These are phyloP conservation scores for Abrostola triplasia DNA, from an alignment of 2,888 invertebrate species.

Conservation along the genomic window DNA sequence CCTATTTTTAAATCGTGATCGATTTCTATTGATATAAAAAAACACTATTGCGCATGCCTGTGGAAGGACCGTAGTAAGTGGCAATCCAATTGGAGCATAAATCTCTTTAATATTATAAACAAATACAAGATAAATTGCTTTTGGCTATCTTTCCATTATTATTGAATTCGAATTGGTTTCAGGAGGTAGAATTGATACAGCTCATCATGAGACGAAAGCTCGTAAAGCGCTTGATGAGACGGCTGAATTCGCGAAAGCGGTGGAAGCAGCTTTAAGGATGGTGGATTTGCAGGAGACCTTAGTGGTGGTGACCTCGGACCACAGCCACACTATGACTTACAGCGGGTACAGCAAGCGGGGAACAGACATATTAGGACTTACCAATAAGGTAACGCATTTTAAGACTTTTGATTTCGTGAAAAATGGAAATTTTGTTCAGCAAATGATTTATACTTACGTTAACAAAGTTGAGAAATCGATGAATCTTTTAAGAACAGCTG, in stretches of 20 bases:
- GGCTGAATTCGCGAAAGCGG: constrained; percentile 92
- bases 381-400: constrained; percentile 68
- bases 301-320: constrained; percentile 94
- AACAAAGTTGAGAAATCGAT: too few relatives aligned
- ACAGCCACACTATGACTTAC: constrained; percentile 93
- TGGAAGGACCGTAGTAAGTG: not conserved
- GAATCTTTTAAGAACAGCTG: too few relatives aligned
- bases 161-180: constrained; percentile 33
- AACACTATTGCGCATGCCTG: too few relatives aligned
- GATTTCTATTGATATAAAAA: not conserved
- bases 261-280: constrained; percentile 89
- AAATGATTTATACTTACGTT: too few relatives aligned
- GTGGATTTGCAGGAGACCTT: constrained; percentile 92
- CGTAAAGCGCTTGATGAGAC: constrained; percentile 93
- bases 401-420: too few relatives aligned
- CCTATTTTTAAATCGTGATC: not conserved
- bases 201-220: constrained; percentile 91
- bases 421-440: too few relatives aligned
- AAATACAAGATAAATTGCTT: too few relatives aligned
- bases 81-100: too few relatives aligned
- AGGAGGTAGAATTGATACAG: constrained; percentile 91
- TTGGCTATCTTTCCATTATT: too few relatives aligned
- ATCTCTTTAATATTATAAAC: too few relatives aligned
- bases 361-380: constrained; percentile 80
- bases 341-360: constrained; percentile 91